Evolutionary conservation across 2,888 invertebrate species (phyloP).

Genomic region (Rotaria sp.): DNA sequence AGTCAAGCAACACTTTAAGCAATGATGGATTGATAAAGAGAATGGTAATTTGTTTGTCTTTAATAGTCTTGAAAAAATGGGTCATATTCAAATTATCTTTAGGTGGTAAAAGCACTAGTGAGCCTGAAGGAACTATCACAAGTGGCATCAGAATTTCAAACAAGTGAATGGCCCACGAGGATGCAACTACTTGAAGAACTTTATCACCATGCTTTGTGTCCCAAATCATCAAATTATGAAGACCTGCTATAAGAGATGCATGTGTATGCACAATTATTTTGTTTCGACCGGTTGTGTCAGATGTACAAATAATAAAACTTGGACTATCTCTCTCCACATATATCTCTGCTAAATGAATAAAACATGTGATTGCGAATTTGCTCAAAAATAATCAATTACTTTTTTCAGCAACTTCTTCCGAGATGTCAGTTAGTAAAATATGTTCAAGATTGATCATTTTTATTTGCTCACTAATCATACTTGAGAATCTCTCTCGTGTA

Average conservation of each 20-base stretch:
- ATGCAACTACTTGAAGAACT: not conserved
- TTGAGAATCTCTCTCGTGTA: not conserved
- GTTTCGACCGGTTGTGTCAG: not conserved
- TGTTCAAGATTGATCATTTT: not conserved
- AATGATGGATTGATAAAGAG: not conserved
- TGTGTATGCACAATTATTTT: not conserved
- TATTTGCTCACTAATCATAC: not conserved
- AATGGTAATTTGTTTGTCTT: not conserved
- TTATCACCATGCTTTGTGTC: not conserved
- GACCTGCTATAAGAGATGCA: not conserved
- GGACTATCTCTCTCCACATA: not conserved
- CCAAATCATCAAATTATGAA: not conserved
- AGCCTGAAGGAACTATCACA: not conserved
- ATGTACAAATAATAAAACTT: not conserved
- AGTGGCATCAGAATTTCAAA: slow-evolving; percentile 8
- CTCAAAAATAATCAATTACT: not conserved
- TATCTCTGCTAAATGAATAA: not conserved
- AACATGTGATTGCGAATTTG: not conserved
- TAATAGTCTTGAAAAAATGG: not conserved
- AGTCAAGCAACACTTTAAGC: not conserved
- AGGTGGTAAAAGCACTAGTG: not conserved
- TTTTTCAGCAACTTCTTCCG: not conserved
- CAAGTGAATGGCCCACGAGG: not conserved
- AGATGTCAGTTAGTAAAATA: not conserved
- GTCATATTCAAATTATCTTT: not conserved